Percentiles rank a stretch among this genome's conserved stretches.
These are phyloP conservation scores for Crotalus viridis DNA, from an alignment of 2,113 vertebrate genomes.

Conservation along the genomic window DNA sequence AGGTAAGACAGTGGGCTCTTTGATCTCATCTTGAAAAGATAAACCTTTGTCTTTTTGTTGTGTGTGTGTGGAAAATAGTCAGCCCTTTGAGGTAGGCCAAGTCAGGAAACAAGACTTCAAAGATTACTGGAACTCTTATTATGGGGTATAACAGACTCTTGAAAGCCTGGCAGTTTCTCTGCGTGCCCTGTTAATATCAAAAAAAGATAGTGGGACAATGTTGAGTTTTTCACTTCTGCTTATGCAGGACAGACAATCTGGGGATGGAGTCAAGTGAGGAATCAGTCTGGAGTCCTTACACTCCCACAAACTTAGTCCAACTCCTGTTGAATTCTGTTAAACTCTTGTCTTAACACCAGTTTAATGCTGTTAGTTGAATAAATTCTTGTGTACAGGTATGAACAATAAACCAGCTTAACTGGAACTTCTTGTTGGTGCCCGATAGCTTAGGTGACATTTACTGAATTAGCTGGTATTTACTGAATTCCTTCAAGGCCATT, in stretches of 20 bases:
- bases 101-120: neutral
- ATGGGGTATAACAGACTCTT: neutral
- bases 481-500: neutral
- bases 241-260: neutral
- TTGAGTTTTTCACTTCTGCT: neutral
- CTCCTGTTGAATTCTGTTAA: neutral
- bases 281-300: neutral
- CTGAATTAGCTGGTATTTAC: neutral
- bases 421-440: neutral
- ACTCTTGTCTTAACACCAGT: neutral
- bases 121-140: neutral
- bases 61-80: neutral
- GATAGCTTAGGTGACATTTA: neutral
- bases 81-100: neutral
- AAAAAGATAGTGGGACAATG: neutral
- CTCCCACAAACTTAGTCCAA: neutral
- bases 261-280: neutral
- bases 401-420: neutral
- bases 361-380: neutral
- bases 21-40: neutral
- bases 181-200: neutral
- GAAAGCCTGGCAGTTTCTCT: neutral
- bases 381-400: neutral
- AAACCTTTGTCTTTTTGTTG: neutral
- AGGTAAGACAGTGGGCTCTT: constrained; percentile 70